Percentiles rank a stretch among this genome's conserved stretches.
phyloP scores from a whole-genome alignment of 2,888 invertebrate species.

The Rotaria magnacalcarata region DNA sequence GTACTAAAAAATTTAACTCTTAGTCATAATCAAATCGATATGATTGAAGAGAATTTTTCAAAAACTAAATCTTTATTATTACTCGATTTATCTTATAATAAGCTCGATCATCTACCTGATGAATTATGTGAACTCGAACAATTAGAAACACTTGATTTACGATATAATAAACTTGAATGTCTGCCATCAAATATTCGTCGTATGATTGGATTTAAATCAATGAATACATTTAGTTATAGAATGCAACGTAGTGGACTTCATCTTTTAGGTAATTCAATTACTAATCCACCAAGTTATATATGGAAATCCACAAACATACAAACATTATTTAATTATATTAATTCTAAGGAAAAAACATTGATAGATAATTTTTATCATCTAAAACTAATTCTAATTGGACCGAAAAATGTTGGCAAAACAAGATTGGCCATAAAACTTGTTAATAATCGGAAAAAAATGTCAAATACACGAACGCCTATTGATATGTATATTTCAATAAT shows the following conservation, averaged over 20 bases:
- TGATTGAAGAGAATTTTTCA: neutral
- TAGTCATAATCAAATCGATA: neutral
- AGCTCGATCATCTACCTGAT: constrained; percentile 34
- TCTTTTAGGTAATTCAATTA: neutral
- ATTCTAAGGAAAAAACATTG: neutral
- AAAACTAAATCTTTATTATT: neutral
- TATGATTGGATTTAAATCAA: neutral
- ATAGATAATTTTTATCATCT: constrained; percentile 1
- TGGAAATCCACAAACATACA: neutral
- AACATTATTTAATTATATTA: neutral
- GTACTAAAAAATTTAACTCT: no score
- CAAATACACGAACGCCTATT: neutral
- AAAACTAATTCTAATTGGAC: constrained; percentile 3
- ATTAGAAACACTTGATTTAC: constrained; percentile 41
- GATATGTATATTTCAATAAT: neutral
- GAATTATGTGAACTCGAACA: constrained; percentile 36
- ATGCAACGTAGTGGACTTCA: constrained; percentile 11
- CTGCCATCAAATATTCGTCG: neutral
- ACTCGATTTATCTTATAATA: constrained; percentile 38
- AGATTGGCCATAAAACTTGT: neutral
- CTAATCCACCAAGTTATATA: neutral
- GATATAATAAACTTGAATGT: constrained; percentile 30
- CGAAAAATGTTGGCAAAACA: constrained; percentile 27
- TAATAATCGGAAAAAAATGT: neutral
- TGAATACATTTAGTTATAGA: neutral